Percentiles rank a stretch among this genome's conserved stretches.
phyloP scores from a whole-genome alignment of 2,797 vertebrate genomes.

The Channa striata region DNA sequence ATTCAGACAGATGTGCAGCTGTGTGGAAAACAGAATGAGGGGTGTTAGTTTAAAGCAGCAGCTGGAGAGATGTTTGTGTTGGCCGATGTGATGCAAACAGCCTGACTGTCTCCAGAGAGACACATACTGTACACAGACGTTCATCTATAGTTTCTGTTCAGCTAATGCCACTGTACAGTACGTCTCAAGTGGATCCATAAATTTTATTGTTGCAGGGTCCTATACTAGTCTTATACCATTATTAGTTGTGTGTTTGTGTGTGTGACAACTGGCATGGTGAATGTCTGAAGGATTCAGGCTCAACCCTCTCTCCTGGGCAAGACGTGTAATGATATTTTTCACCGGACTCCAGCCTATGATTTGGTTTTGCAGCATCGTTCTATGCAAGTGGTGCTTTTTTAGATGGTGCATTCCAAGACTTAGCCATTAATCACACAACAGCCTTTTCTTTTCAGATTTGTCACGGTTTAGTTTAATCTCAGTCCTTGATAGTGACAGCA shows the following conservation, averaged over 20 bases:
- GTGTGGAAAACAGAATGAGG: constrained; percentile 43
- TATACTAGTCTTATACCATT: constrained; percentile 33
- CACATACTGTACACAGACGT: constrained; percentile 17
- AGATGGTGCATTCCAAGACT: too few species aligned
- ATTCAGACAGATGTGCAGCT: constrained; percentile 6
- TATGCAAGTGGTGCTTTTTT: too few species aligned
- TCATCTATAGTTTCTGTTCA: constrained; percentile 22
- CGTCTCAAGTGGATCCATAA: constrained; percentile 32
- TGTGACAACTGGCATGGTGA: neutral
- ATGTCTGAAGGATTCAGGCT: neutral
- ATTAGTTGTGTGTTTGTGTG: constrained; percentile 8
- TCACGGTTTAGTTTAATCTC: too few species aligned
- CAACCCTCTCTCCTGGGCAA: neutral
- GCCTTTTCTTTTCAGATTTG: too few species aligned
- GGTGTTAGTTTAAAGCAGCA: constrained; percentile 51
- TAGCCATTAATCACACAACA: too few species aligned
- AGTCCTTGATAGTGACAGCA: too few species aligned
- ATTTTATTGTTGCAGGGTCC: constrained; percentile 37
- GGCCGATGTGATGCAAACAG: constrained; percentile 53
- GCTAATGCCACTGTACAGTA: constrained; percentile 26
- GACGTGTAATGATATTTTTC: neutral
- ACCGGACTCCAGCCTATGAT: neutral
- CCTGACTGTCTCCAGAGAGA: constrained; percentile 49
- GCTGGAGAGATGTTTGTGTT: constrained; percentile 70
- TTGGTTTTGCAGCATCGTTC: neutral